Percentiles rank a stretch among this genome's conserved stretches.
Conservation (phyloP, 1,140 invertebrate species). For the Drosophila pandora region DNA sequence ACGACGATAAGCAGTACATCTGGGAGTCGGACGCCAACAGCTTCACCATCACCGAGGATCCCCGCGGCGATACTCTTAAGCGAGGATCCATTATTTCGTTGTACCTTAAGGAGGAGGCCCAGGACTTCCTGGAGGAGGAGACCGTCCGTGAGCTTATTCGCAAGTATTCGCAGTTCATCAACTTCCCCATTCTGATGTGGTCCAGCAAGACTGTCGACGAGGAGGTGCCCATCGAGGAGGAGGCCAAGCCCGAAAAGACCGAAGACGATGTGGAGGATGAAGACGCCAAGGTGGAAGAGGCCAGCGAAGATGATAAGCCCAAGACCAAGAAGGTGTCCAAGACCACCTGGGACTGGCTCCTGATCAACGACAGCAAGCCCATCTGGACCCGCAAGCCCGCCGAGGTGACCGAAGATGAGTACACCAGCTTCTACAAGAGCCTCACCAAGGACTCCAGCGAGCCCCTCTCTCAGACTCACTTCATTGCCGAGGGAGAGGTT, state of each 20-base stretch:
- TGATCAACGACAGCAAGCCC: constrained; percentile 98
- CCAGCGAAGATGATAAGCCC: constrained; percentile 89
- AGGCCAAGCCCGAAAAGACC: constrained; percentile 67
- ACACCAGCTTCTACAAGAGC: constrained; percentile 97
- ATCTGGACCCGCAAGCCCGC: constrained; percentile 97
- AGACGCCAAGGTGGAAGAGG: constrained; percentile 88
- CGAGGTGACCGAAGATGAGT: constrained; percentile 95
- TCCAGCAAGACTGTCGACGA: constrained; percentile 95
- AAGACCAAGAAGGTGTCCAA: constrained; percentile 98
- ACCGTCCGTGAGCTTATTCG: constrained; percentile 95
- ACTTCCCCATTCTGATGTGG: constrained; percentile 99
- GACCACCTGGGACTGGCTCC: constrained; percentile 99
- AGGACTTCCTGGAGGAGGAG: constrained; percentile 96
- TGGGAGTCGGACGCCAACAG: constrained; percentile 98
- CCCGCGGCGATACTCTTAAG: constrained; percentile 94
- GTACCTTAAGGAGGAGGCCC: constrained; percentile 98
- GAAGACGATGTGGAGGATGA: constrained; percentile 85
- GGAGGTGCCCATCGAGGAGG: constrained; percentile 89
- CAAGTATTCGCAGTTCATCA: constrained; percentile 99
- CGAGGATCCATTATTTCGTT: constrained; percentile 94
- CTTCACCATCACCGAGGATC: constrained; percentile 96
- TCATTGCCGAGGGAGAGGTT: constrained; percentile 99
- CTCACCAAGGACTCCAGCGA: constrained; percentile 96
- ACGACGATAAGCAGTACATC: constrained; percentile 97
- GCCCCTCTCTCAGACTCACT: constrained; percentile 96